Evolutionary conservation across 2,797 vertebrate species (phyloP), one percentile per base, ranked within the genome.

Genomic region (Phylloscopus collybita): DNA sequence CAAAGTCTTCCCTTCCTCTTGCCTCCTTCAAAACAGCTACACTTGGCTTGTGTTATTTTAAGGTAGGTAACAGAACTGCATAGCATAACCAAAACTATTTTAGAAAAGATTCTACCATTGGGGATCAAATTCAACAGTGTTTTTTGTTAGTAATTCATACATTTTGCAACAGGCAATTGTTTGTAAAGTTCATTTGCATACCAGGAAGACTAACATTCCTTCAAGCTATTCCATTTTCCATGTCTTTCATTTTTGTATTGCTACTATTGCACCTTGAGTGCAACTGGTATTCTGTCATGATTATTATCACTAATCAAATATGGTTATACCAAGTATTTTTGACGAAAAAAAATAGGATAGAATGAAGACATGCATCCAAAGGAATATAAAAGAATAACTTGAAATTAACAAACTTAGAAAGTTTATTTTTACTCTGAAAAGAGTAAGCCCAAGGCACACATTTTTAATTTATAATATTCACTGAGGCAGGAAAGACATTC

Each of bases 391-490:
- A 29, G 16, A 81, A 23, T 71, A 67, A 49, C 20, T 88, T 88
- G 72, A 92, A 93, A 92, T 84, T 85, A 86, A 69, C 64, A 22
- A 82, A 76, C 29, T 40, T 67, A 25, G 45, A 71, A 95, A 93
- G 53, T 83, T 73, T 69, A 26, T 88, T 75, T 76, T 91, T 61
- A 18, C 34, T 80, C 44, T 86, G 38, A 71, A 89, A 86, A 50
- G 25, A 81, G n/a, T 70, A 96, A 95, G 71, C 90, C 62, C 61
- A 83, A 93, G 73, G 60, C 65, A 16, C 13, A 81, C 8, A 85
- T 74, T 97, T 97, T 95, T 96, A 97, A 93, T 95, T 95, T 94
- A 96, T 80, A 74, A 88, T 73, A 94, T 94, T 19, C 36, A 78
- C 80, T 85, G 64, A 92, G 42, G 72, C 76, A 79, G 32, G 51